These are phyloP conservation scores for Tapera naevia DNA, from an alignment of 2,797 vertebrate species.

Conservation along the genomic window DNA sequence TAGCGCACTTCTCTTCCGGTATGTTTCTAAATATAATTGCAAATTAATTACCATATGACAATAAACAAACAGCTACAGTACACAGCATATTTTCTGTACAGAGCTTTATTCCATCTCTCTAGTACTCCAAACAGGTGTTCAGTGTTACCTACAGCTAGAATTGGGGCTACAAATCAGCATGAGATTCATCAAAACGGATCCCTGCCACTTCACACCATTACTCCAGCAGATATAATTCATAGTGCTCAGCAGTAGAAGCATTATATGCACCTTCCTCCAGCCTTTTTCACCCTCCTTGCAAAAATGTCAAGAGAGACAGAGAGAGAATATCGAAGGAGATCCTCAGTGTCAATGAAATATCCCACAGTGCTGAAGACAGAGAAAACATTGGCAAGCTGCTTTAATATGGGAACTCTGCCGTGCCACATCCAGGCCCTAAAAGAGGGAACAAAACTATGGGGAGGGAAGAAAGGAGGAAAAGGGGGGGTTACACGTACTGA, in stretches of 20 bases:
- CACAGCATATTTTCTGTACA: slow-evolving; percentile 13
- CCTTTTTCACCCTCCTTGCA: slow-evolving; percentile 56
- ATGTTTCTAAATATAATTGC: slow-evolving; percentile 65
- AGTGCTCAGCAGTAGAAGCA: slow-evolving; percentile 65
- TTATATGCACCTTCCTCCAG: slow-evolving; percentile 51
- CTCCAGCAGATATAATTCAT: slow-evolving; percentile 71
- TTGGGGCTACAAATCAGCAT: slow-evolving; percentile 67
- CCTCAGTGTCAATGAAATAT: slow-evolving; percentile 69
- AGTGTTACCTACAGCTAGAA: slow-evolving; percentile 70
- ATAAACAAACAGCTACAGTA: slow-evolving; percentile 61
- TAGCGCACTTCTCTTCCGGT: slow-evolving; percentile 7
- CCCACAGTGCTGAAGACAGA: slow-evolving; percentile 62
- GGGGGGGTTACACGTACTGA: not conserved
- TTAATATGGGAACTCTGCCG: slow-evolving; percentile 54
- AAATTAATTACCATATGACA: slow-evolving; percentile 57
- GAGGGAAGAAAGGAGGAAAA: not conserved
- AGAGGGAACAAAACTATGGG: slow-evolving; percentile 10
- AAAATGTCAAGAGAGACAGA: slow-evolving; percentile 71
- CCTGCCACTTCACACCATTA: slow-evolving; percentile 67
- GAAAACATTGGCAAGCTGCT: slow-evolving; percentile 71
- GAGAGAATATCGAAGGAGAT: slow-evolving; percentile 69
- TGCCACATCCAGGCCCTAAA: slow-evolving; percentile 26
- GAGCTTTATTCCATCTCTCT: slow-evolving; percentile 40
- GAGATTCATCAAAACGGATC: slow-evolving; percentile 71
- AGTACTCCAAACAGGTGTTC: slow-evolving; percentile 71